Conservation (phyloP, 2,113 vertebrate genomes). For the Takifugu bimaculatus region DNA sequence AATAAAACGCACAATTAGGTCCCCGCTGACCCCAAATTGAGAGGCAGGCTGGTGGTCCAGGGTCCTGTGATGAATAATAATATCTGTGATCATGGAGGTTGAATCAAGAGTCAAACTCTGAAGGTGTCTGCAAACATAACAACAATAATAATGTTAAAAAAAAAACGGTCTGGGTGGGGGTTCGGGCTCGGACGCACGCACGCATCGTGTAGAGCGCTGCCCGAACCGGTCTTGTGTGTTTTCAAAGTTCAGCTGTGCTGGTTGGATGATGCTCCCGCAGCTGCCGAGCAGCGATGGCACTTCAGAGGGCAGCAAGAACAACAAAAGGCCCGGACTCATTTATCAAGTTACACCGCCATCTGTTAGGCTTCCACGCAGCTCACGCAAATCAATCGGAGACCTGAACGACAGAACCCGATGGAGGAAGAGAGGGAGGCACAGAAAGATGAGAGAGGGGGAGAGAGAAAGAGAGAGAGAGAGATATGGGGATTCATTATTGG, state of each 20-base stretch:
- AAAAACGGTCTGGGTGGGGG: too few species aligned
- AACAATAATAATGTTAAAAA: too few species aligned
- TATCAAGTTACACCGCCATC: constrained; percentile 69
- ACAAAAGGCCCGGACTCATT: constrained; percentile 54
- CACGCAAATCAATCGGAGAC: constrained; percentile 59
- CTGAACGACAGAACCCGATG: neutral
- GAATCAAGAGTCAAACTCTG: too few species aligned
- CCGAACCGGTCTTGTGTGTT: constrained; percentile 3
- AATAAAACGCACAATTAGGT: constrained; percentile 12
- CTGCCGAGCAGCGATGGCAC: constrained; percentile 22
- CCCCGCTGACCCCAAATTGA: constrained; percentile 14
- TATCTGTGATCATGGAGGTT: neutral
- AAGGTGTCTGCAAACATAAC: too few species aligned
- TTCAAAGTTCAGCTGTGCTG: constrained; percentile 13
- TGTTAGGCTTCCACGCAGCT: constrained; percentile 49
- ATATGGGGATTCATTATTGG: constrained; percentile 10
- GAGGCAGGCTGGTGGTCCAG: neutral
- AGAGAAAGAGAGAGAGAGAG: neutral
- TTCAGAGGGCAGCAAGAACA: constrained; percentile 40
- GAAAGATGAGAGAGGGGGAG: neutral
- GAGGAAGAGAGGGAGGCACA: neutral
- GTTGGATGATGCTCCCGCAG: constrained; percentile 21
- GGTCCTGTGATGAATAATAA: neutral
- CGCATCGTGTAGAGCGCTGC: neutral
- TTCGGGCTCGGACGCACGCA: too few species aligned